Base-by-base conservation (phyloP, 2,888 invertebrate genomes). In the Agrotis puta region DNA sequence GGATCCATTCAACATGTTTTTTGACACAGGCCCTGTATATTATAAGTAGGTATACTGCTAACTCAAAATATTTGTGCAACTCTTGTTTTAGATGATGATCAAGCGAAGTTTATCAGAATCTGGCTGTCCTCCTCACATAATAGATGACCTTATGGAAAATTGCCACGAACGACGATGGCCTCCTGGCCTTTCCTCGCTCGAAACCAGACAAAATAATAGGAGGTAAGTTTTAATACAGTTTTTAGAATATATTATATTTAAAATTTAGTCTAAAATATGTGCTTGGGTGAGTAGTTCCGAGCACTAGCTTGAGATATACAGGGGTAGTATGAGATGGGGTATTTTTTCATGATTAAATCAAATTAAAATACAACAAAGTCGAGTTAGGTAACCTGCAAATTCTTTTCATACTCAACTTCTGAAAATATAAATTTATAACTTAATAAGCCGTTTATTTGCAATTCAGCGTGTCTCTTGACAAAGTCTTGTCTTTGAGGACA, bases 81-180 rank as follows among this genome's bases (percentile, higher is more conserved):
- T 68, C 20, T 47, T 39, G 22, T 73, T 74, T 33, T 96, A 99
- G 98, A 98, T 98, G 89, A 98, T 99, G 97, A 99, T 99, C 83
- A 98, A 99, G 91, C 96, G 99, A 86, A 98, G 99, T 22, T 95
- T 99, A 73, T 98, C 98, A 14, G 99, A 99, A 93, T 98, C 98
- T 70, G 99, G 99, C 39, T 99, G 99, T 91, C 99, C 99, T 4
- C 97, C 98, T 24, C 98, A 99, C 91, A 98, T 99, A 75, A 97
- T 99, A 76, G 98, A 98, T 88, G 98, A 99, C 89, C 96, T 99
- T 48, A 99, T 99, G 99, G 99, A 99, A 92, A 99, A 99, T 93
- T 99, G 99, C 79, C 99, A 99, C 92, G 99, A 99, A 92, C 96
- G 99, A 74, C 97, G 98, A 80, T 99, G 99, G 99, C 99, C 99